Percentiles rank a stretch among this genome's conserved stretches.
Evolutionary conservation across 2,888 invertebrate genomes (phyloP).

Genomic region (Oxytorus armatus): DNA sequence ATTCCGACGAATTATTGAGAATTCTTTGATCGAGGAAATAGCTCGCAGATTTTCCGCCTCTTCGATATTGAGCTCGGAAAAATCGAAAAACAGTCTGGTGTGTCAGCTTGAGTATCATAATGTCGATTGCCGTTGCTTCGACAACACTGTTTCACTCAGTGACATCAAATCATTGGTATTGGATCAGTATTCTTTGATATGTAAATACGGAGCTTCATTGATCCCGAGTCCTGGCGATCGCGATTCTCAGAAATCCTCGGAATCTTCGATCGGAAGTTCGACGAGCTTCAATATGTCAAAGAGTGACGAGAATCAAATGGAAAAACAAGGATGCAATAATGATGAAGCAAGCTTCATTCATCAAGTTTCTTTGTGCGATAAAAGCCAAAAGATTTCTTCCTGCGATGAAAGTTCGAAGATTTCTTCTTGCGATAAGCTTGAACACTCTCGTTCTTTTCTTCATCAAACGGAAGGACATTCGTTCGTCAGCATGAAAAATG

Average conservation of each 20-base stretch:
- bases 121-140: neutral
- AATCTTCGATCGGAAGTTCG: neutral
- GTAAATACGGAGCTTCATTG: neutral
- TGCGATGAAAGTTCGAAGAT: neutral
- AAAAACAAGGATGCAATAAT: neutral
- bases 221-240: neutral
- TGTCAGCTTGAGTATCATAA: neutral
- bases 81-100: neutral
- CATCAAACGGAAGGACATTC: neutral
- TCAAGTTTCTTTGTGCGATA: neutral
- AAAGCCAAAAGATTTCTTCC: neutral
- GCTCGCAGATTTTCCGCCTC: neutral
- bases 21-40: constrained; percentile 39
- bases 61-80: constrained; percentile 6
- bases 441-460: neutral
- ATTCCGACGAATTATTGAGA: constrained; percentile 42
- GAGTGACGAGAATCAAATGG: neutral
- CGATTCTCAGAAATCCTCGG: neutral
- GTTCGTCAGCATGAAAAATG: neutral
- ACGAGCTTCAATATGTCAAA: neutral
- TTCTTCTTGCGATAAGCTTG: neutral
- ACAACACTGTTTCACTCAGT: constrained; percentile 12
- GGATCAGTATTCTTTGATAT: constrained; percentile 44
- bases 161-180: constrained; percentile 40
- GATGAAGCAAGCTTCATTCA: neutral